Conservation (phyloP, 2,888 invertebrate species). For the Aproaerema taeniolella region DNA sequence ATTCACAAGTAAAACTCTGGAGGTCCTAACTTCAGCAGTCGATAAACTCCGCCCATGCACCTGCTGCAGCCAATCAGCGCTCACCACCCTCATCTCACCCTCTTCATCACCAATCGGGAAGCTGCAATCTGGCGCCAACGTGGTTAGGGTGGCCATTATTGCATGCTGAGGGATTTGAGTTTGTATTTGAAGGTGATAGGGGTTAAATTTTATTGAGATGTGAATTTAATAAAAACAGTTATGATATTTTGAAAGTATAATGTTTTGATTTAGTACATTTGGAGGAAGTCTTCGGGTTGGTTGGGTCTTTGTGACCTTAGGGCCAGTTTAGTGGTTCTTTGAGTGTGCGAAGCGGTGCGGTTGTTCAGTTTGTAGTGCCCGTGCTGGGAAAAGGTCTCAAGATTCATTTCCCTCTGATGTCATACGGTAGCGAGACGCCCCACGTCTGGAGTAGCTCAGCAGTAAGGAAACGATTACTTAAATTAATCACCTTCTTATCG, state of each 20-base stretch:
- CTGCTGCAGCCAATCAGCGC: constrained; percentile 55
- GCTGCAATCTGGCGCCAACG: constrained; percentile 53
- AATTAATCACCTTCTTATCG: not conserved
- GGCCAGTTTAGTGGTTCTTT: constrained; percentile 23
- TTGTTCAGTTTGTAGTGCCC: constrained; percentile 28
- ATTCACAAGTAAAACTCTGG: too few species aligned
- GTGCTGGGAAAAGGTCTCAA: constrained; percentile 53
- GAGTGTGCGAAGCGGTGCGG: constrained; percentile 17
- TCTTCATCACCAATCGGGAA: constrained; percentile 42
- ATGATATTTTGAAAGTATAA: constrained; percentile 38
- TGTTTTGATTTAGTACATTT: constrained; percentile 66
- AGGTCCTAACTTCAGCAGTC: constrained; percentile 29
- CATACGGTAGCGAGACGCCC: constrained; percentile 73
- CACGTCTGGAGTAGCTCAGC: constrained; percentile 74
- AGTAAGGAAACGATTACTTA: constrained; percentile 51
- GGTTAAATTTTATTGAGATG: too few species aligned
- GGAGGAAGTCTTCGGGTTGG: too few species aligned
- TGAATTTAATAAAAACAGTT: constrained; percentile 50
- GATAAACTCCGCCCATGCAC: constrained; percentile 51
- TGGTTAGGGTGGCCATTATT: constrained; percentile 40
- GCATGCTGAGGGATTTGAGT: too few species aligned
- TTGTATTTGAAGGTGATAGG: too few species aligned
- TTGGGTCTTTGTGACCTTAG: constrained; percentile 31
- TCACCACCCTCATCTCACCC: constrained; percentile 44
- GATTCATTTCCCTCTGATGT: constrained; percentile 78